Conservation (phyloP, 2,113 vertebrate species). For the Hemibagrus wyckioides region DNA sequence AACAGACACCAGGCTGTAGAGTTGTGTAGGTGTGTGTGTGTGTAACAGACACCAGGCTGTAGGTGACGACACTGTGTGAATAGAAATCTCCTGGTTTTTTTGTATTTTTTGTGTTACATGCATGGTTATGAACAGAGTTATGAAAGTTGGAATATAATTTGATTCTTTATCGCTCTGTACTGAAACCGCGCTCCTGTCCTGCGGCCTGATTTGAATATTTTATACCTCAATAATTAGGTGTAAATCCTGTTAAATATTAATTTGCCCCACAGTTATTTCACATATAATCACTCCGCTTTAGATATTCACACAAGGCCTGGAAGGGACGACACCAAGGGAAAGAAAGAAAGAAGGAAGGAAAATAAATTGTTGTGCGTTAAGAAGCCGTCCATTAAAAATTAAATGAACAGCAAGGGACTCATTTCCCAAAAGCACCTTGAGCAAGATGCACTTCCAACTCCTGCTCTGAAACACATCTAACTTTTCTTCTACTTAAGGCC, state of each 20-base stretch:
- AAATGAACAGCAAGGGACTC: slow-evolving; percentile 42
- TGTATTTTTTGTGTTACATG: neutral
- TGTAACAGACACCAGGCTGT: neutral
- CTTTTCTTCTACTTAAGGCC: neutral
- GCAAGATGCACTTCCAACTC: slow-evolving; percentile 10
- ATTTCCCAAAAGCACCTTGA: slow-evolving; percentile 44
- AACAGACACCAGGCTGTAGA: no score
- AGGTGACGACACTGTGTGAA: neutral
- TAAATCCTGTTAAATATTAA: slow-evolving; percentile 62
- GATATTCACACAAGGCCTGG: slow-evolving; percentile 49
- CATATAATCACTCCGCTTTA: slow-evolving; percentile 53
- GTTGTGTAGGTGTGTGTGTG: no score
- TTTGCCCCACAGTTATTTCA: slow-evolving; percentile 53
- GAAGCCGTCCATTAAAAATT: slow-evolving; percentile 54
- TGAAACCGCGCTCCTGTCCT: slow-evolving; percentile 28
- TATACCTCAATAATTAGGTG: slow-evolving; percentile 55
- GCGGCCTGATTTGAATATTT: slow-evolving; percentile 56
- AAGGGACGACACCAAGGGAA: slow-evolving; percentile 10
- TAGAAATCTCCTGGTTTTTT: neutral
- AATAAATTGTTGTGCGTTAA: slow-evolving; percentile 44
- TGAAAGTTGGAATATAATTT: slow-evolving; percentile 9
- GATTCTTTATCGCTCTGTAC: slow-evolving; percentile 17
- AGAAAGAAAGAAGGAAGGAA: slow-evolving; percentile 14
- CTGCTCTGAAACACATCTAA: slow-evolving; percentile 11
- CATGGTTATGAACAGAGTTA: neutral